Evolutionary conservation across 2,797 vertebrate genomes (phyloP).

Genomic region (Tolypeutes matacus): DNA sequence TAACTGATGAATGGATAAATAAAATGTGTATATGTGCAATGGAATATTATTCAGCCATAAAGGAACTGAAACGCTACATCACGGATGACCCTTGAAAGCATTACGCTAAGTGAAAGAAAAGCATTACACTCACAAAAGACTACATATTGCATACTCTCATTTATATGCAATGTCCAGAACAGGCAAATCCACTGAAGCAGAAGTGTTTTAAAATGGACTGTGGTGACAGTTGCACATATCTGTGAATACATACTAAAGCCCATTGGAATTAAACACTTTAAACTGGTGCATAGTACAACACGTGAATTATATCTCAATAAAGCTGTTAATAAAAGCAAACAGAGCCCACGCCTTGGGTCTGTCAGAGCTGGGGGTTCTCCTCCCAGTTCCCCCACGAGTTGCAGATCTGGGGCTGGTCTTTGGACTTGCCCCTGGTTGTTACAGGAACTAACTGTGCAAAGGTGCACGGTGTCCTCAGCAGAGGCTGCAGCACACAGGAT

Average conservation of each 20-base stretch:
- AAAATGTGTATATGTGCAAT: not conserved
- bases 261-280: not conserved
- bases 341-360: not conserved
- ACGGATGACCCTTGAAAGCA: not conserved
- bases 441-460: not conserved
- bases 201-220: not conserved
- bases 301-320: not conserved
- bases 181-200: not conserved
- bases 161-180: not conserved
- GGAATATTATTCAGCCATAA: not conserved
- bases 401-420: not conserved
- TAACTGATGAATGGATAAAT: not conserved
- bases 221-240: not conserved
- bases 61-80: not conserved
- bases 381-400: not conserved
- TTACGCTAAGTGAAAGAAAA: not conserved
- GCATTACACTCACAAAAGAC: not conserved
- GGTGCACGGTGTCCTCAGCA: not conserved
- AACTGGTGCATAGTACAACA: not conserved
- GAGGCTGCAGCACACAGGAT: not conserved
- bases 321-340: not conserved
- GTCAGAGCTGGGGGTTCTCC: not conserved
- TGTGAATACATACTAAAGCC: not conserved
- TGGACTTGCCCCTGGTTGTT: not conserved
- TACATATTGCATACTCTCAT: rapidly evolving